A percentile compares a stretch with the other conserved stretches of the same genome.
phyloP scores from a whole-genome alignment of 2,888 invertebrate species.

The Lithophane leautieri region DNA sequence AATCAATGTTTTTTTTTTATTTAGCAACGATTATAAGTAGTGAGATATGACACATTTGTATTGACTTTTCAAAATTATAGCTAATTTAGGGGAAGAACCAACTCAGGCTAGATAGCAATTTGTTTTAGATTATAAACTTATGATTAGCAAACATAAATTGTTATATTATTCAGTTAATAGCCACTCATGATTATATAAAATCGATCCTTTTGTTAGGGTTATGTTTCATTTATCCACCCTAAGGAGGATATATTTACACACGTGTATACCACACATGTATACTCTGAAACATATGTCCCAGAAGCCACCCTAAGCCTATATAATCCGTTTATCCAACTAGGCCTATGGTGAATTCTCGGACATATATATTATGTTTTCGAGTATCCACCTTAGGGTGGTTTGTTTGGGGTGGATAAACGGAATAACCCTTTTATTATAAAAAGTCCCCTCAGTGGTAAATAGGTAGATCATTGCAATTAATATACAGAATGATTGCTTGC shows the following conservation, averaged over 20 bases:
- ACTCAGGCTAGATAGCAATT: background rate
- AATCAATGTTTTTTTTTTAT: constrained; percentile 14
- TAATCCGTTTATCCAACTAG: too few species aligned
- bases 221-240: too few species aligned
- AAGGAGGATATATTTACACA: too few species aligned
- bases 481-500: background rate
- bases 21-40: background rate
- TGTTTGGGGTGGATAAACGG: too few species aligned
- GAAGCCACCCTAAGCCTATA: too few species aligned
- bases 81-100: constrained; percentile 3
- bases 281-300: too few species aligned
- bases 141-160: background rate
- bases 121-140: constrained; percentile 6
- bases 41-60: background rate
- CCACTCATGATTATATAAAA: background rate
- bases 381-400: too few species aligned
- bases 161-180: background rate
- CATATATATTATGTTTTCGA: too few species aligned
- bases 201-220: too few species aligned
- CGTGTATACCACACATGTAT: too few species aligned
- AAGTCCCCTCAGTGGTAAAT: constrained; percentile 14
- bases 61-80: background rate
- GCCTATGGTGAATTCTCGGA: too few species aligned
- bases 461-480: constrained; percentile 14
- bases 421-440: background rate